Conservation (phyloP, 2,113 vertebrate species). For the Mugil cephalus region DNA sequence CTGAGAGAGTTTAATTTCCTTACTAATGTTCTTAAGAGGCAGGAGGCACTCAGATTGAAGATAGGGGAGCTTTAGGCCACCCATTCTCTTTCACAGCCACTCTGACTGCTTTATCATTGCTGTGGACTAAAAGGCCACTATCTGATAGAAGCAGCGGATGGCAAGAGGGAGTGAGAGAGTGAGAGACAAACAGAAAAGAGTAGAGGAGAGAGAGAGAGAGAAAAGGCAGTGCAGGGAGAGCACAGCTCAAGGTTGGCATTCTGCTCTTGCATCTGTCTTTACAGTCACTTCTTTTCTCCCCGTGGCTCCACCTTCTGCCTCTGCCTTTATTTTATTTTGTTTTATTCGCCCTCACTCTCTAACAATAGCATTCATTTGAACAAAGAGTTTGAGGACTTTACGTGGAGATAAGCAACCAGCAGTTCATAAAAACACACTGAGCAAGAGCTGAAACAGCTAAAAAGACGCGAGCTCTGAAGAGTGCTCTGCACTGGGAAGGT, state of each 20-base stretch:
- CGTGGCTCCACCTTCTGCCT: constrained; percentile 31
- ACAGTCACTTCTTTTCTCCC: constrained; percentile 33
- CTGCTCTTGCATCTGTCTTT: constrained; percentile 42
- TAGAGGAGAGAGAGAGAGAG: constrained; percentile 29
- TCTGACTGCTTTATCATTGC: constrained; percentile 74
- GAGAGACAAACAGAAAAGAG: constrained; percentile 32
- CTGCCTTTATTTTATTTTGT: constrained; percentile 8
- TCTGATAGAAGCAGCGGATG: constrained; percentile 67
- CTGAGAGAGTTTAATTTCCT: constrained; percentile 78
- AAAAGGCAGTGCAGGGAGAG: constrained; percentile 10
- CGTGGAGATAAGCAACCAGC: constrained; percentile 17
- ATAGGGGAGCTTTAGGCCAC: constrained; percentile 70
- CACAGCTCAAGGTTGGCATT: constrained; percentile 63
- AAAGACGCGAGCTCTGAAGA: background rate
- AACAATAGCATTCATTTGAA: constrained; percentile 34
- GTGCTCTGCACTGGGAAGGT: constrained; percentile 25
- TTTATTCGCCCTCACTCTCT: constrained; percentile 2
- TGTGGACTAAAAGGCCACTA: constrained; percentile 74
- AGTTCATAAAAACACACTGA: constrained; percentile 28
- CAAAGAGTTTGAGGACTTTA: constrained; percentile 12
- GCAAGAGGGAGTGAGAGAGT: constrained; percentile 21
- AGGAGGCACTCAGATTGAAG: constrained; percentile 78
- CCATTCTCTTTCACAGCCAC: constrained; percentile 60
- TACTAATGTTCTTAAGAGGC: constrained; percentile 81
- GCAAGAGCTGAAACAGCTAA: constrained; percentile 14